Conservation (phyloP, 2,888 invertebrate genomes). For the Drosophila nigricruria region DNA sequence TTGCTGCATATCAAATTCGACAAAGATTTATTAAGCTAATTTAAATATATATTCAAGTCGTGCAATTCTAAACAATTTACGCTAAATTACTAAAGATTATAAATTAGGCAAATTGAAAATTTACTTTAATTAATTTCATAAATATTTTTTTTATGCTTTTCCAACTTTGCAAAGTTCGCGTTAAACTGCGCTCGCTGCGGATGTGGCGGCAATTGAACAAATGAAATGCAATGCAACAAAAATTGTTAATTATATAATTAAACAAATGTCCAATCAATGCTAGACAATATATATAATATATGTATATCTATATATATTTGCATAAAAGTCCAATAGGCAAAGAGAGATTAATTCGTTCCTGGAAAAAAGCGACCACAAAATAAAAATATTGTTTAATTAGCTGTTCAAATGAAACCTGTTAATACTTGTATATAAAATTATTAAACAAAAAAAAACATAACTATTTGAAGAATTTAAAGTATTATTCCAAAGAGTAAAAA, state of each 20-base stretch:
- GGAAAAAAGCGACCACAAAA: conserved; percentile 42
- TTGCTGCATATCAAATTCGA: conserved; percentile 69
- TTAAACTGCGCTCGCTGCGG: conserved; percentile 79
- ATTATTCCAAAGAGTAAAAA: conserved; percentile 66
- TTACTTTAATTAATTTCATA: conserved; percentile 17
- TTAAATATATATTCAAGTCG: conserved; percentile 44
- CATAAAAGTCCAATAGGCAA: conserved; percentile 25
- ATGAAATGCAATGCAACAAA: conserved; percentile 45
- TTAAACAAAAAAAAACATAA: conserved; percentile 9
- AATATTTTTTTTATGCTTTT: conserved; percentile 14
- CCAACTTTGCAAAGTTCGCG: conserved; percentile 65
- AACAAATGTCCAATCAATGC: conserved; percentile 53
- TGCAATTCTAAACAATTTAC: conserved; percentile 64
- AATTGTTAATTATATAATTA: conserved; percentile 46
- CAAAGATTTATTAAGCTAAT: conserved; percentile 27
- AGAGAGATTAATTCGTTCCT: conserved; percentile 38
- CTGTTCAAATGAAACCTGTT: conserved; percentile 54
- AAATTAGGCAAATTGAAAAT: conserved; percentile 24
- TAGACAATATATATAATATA: conserved; percentile 46
- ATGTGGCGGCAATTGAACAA: conserved; percentile 76
- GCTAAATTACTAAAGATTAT: conserved; percentile 49
- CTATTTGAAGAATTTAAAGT: conserved; percentile 35
- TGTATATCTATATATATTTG: conserved; percentile 27
- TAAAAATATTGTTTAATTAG: conserved; percentile 65
- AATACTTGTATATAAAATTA: conserved; percentile 64